Evolutionary conservation across 2,113 vertebrate genomes (phyloP).

Genomic region (Sus scrofa): DNA sequence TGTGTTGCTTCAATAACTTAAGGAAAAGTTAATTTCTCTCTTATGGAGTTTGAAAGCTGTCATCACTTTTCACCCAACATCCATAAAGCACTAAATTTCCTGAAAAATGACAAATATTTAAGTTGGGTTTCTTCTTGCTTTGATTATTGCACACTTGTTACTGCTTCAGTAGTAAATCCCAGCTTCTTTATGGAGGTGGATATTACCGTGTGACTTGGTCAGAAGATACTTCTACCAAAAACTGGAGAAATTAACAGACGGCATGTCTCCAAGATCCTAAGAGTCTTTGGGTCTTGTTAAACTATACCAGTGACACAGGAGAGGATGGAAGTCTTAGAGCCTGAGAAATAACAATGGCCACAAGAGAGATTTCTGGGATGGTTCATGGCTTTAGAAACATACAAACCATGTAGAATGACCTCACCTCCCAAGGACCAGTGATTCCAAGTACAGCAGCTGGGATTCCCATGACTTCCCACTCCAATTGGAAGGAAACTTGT

Average conservation of each 20-base stretch:
- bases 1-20: background rate
- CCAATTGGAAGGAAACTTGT: background rate
- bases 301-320: background rate
- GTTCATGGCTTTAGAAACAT: background rate
- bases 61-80: background rate
- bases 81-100: background rate
- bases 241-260: background rate
- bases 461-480: background rate
- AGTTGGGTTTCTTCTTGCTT: background rate
- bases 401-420: background rate
- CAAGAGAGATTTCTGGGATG: background rate
- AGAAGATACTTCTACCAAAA: background rate
- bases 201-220: background rate
- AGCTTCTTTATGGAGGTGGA: background rate
- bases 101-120: background rate
- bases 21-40: background rate
- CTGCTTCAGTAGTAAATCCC: background rate
- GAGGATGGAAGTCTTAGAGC: background rate
- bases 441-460: background rate
- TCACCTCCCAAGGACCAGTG: background rate
- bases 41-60: background rate
- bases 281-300: background rate
- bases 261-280: background rate
- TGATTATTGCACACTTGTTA: background rate
- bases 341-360: background rate